phyloP scores from a whole-genome alignment of 1,140 invertebrate genomes.

The Drosophila serrata region DNA sequence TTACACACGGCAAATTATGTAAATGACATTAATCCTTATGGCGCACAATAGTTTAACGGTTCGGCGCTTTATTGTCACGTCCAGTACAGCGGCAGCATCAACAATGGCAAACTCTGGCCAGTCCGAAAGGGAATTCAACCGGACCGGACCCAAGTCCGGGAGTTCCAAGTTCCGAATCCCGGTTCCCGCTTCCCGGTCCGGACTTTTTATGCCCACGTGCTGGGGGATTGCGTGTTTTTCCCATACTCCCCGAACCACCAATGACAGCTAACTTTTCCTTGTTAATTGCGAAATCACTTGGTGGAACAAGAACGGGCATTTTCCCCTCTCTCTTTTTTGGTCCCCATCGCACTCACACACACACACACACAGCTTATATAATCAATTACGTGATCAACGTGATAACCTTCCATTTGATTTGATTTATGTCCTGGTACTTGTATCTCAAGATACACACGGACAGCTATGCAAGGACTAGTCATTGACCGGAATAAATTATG shows the following conservation, averaged over 20 bases:
- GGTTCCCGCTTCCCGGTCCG: conserved; percentile 32
- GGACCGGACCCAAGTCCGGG: conserved; percentile 24
- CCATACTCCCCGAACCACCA: conserved; percentile 7
- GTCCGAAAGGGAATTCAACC: conserved; percentile 47
- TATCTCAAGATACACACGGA: conserved; percentile 12
- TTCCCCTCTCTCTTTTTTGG: background rate
- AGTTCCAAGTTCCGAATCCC: conserved; percentile 14
- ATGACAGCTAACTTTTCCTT: conserved; percentile 62
- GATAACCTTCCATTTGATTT: conserved; percentile 43
- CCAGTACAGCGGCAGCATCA: conserved; percentile 36
- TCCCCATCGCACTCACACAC: conserved; percentile 5
- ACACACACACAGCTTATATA: conserved; percentile 38
- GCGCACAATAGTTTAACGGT: conserved; percentile 81
- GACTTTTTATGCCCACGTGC: conserved; percentile 74
- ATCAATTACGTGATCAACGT: conserved; percentile 63
- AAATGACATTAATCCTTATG: conserved; percentile 83
- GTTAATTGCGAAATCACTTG: conserved; percentile 82
- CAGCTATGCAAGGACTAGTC: background rate
- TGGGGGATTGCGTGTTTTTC: conserved; percentile 45
- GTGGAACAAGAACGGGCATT: conserved; percentile 32
- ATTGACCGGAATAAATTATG: conserved; percentile 27
- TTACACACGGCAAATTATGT: conserved; percentile 78
- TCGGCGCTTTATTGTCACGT: conserved; percentile 81
- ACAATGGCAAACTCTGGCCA: conserved; percentile 59
- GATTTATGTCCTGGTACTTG: conserved; percentile 48